Evolutionary conservation across 2,113 vertebrate genomes (phyloP).

Genomic region (Megaceryle maxima): DNA sequence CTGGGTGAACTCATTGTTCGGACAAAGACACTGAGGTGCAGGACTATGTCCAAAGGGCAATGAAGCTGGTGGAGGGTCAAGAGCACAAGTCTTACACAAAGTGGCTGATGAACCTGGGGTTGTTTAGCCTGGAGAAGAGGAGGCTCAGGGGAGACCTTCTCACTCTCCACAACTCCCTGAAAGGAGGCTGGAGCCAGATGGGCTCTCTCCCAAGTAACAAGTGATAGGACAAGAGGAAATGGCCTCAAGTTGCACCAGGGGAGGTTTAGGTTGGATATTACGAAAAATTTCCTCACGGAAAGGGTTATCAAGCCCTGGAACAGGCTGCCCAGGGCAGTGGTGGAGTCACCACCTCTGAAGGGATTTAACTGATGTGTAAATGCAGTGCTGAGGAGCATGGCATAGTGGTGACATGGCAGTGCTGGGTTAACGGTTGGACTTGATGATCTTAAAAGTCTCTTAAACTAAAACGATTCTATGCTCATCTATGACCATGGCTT

Average conservation of each 20-base stretch:
- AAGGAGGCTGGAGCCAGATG: background rate
- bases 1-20: background rate
- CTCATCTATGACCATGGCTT: accelerated
- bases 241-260: background rate
- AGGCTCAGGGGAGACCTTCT: background rate
- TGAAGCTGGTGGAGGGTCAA: background rate
- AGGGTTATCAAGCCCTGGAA: background rate
- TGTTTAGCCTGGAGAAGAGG: background rate
- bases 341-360: background rate
- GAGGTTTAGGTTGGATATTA: background rate
- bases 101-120: background rate
- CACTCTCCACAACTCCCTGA: background rate
- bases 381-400: background rate
- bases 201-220: background rate
- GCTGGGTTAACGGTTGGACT: background rate
- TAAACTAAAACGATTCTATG: too few species aligned
- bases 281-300: background rate
- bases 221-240: background rate
- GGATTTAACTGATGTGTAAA: background rate
- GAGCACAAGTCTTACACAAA: background rate
- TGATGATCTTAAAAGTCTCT: background rate
- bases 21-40: background rate
- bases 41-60: background rate
- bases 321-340: background rate
- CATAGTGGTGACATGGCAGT: background rate